These are phyloP conservation scores for Ptiloglossa arizonensis DNA, from an alignment of 1,140 invertebrate genomes.

Conservation along the genomic window DNA sequence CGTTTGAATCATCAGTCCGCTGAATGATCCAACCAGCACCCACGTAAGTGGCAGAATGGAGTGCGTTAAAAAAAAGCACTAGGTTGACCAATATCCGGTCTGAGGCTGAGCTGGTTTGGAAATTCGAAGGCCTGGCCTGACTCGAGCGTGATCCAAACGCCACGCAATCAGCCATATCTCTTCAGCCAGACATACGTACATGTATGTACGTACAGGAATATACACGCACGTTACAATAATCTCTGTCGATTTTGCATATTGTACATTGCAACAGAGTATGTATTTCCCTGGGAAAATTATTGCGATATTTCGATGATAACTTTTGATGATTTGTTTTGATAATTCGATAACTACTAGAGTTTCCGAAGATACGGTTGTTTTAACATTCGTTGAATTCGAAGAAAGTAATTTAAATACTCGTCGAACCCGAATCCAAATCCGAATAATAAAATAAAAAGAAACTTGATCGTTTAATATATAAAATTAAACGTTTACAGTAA, in stretches of 20 bases:
- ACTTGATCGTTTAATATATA: no score
- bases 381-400: no score
- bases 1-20: constrained; percentile 27
- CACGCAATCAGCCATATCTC: constrained; percentile 68
- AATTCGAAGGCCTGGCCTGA: constrained; percentile 69
- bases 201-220: background rate
- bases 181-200: constrained; percentile 20
- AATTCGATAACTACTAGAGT: background rate
- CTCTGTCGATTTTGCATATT: background rate
- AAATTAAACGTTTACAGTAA: no score
- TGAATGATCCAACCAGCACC: constrained; percentile 30
- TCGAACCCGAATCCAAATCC: no score
- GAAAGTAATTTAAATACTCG: no score
- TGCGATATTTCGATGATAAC: background rate
- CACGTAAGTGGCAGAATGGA: constrained; percentile 45
- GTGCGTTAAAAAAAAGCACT: constrained; percentile 47
- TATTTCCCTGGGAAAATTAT: background rate
- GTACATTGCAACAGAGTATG: background rate
- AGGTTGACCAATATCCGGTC: constrained; percentile 71
- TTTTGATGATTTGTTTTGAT: background rate
- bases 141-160: constrained; percentile 61
- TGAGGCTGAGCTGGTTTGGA: constrained; percentile 63
- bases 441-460: no score
- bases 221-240: constrained; percentile 4
- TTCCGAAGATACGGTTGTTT: background rate